Base-by-base conservation (phyloP, 1,140 invertebrate genomes). In the Laupala kohalensis region DNA sequence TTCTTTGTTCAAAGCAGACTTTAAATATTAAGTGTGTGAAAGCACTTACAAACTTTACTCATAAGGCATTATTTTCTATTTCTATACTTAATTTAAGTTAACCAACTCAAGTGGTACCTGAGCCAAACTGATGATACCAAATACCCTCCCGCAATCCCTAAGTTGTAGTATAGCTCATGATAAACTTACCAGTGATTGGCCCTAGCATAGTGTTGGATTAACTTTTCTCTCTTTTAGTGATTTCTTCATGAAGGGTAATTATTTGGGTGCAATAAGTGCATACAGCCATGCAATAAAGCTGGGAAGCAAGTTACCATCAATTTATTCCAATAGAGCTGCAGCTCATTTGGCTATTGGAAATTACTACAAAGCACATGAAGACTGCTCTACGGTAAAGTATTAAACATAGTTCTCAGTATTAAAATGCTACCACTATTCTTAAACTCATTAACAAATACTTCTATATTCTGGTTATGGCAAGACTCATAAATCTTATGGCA, bases 261-360 rank as follows among this genome's bases (percentile, higher is more conserved):
- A 88, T 79, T 81, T 91, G 64, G 90, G 88, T 23, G 92, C 92
- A 0, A 84, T 94, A 12, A 93, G 89, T 78, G 92, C 91, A 19
- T 94, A 91, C 76, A 86, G 86, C 25, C 90, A 91, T 78, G 92
- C 89, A 2, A 89, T 94, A 27, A 87, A 88, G 75, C 80, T 93
- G 1, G 89, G 88, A 69, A 84, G 88, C 29, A 90, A 91, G 77
- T 84, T 92, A 78, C 85, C 88, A 6, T 87, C 88, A 70, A 81
- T 94, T 4, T 93, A 89, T 78, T 85, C 88, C 0, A 91, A 89
- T 74, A 83, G 92, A 80, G 88, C 92, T 5, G 87, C 87, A 30
- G 89, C 90, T 25, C 92, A 95, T 79, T 85, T 92, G 70, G 85
- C 86, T 37, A 73, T 90, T 15, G 86, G 86, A 70, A 92, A 93